These are phyloP conservation scores for Drosophila trichaetosa DNA, from an alignment of 2,888 invertebrate genomes.

Conservation along the genomic window DNA sequence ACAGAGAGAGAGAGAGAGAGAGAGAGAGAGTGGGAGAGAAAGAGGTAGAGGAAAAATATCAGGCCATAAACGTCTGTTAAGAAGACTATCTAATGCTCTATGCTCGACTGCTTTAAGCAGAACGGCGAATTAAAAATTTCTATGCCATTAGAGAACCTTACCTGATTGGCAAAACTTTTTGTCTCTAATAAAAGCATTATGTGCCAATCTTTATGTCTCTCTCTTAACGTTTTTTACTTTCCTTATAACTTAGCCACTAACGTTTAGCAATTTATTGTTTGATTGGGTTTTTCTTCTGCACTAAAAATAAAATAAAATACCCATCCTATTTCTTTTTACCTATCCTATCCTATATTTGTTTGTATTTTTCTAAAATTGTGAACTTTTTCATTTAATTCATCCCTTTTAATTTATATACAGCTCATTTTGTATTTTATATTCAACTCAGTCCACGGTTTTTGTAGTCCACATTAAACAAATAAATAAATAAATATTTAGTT, in stretches of 20 bases:
- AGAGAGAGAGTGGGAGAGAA: neutral
- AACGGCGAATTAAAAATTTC: neutral
- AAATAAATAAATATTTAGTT: neutral
- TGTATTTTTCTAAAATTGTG: neutral
- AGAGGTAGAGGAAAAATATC: neutral
- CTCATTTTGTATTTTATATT: neutral
- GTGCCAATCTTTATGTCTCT: neutral
- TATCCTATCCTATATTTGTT: neutral
- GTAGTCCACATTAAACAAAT: neutral
- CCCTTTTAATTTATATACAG: neutral
- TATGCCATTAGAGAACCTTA: neutral
- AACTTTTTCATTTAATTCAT: neutral
- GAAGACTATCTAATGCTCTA: slow-evolving; percentile 14
- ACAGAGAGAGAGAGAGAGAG: neutral
- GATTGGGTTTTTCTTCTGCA: neutral
- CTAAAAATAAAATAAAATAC: too few species aligned
- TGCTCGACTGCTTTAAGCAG: neutral
- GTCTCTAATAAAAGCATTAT: neutral
- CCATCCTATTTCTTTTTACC: neutral
- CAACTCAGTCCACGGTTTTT: neutral
- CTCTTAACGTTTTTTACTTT: neutral
- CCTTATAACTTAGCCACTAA: neutral
- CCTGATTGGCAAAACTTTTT: neutral
- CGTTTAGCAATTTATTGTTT: neutral
- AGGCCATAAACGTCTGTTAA: neutral